These are phyloP conservation scores for Clusia tigrina DNA, from an alignment of 2,888 invertebrate genomes.

Conservation along the genomic window DNA sequence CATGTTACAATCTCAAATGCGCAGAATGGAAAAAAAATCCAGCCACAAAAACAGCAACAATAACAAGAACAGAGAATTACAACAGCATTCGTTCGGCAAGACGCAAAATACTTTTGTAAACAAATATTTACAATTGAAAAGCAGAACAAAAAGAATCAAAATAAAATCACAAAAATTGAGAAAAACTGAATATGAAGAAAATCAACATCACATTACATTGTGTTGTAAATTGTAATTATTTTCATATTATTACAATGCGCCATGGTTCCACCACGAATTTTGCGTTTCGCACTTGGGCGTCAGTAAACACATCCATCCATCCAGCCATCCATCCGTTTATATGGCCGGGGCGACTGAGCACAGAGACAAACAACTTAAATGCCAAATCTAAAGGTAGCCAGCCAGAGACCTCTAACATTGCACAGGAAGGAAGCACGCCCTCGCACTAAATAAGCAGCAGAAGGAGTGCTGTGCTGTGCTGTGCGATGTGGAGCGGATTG, in stretches of 20 bases:
- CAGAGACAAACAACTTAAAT: too few relatives aligned
- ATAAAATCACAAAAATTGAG: neutral
- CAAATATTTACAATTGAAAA: slow-evolving; percentile 13
- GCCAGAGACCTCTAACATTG: too few relatives aligned
- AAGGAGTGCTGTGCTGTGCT: too few relatives aligned
- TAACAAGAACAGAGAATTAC: slow-evolving; percentile 1
- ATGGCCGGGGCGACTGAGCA: too few relatives aligned
- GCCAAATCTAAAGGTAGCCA: too few relatives aligned
- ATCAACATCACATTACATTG: neutral
- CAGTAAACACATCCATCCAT: too few relatives aligned
- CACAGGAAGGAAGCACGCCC: too few relatives aligned
- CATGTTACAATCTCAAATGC: slow-evolving; percentile 15
- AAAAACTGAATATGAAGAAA: neutral
- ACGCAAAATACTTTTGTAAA: slow-evolving; percentile 15
- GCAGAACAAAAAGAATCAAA: neutral
- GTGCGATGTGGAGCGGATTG: too few relatives aligned
- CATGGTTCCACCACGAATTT: too few relatives aligned
- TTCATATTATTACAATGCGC: neutral
- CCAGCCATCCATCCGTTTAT: too few relatives aligned
- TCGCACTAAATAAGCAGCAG: too few relatives aligned
- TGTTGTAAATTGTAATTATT: slow-evolving; percentile 8
- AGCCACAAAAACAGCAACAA: neutral
- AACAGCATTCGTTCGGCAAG: slow-evolving; percentile 4
- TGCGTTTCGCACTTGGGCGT: too few relatives aligned
- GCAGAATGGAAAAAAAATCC: neutral